phyloP scores from a whole-genome alignment of 2,797 vertebrate genomes.

The Ispidina lecontei region DNA sequence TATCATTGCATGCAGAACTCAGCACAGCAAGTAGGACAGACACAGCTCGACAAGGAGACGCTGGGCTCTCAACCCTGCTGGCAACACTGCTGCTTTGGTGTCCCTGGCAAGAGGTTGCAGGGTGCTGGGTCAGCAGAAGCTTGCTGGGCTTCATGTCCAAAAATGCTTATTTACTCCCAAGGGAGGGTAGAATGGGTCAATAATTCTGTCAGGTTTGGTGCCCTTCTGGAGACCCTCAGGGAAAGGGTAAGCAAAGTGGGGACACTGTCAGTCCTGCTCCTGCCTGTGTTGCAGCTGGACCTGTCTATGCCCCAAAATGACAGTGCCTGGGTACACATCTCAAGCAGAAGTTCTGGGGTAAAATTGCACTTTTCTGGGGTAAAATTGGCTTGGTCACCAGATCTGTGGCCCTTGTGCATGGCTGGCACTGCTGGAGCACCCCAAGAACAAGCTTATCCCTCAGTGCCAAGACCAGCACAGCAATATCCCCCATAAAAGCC shows the following conservation, averaged over 20 bases:
- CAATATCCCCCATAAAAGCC: background rate
- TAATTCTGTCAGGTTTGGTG: background rate
- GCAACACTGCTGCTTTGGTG: background rate
- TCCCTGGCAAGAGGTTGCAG: background rate
- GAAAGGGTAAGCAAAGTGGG: background rate
- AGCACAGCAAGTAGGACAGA: background rate
- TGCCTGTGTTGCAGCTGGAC: background rate
- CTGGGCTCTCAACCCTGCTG: fast-evolving
- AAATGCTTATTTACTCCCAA: background rate
- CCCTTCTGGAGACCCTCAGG: fast-evolving
- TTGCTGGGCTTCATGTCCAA: background rate
- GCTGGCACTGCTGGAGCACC: background rate
- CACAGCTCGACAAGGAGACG: fast-evolving
- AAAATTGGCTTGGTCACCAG: background rate
- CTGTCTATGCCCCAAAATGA: background rate
- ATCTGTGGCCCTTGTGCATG: background rate
- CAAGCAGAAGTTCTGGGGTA: background rate
- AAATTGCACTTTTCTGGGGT: background rate
- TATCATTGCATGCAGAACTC: background rate
- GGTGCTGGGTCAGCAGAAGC: background rate
- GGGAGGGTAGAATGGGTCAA: fast-evolving
- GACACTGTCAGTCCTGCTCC: background rate
- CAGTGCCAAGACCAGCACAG: background rate
- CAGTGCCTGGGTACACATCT: fast-evolving
- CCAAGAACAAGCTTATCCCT: background rate